These are phyloP conservation scores for Ferdinandea cuprea DNA, from an alignment of 2,888 invertebrate species.

Conservation along the genomic window DNA sequence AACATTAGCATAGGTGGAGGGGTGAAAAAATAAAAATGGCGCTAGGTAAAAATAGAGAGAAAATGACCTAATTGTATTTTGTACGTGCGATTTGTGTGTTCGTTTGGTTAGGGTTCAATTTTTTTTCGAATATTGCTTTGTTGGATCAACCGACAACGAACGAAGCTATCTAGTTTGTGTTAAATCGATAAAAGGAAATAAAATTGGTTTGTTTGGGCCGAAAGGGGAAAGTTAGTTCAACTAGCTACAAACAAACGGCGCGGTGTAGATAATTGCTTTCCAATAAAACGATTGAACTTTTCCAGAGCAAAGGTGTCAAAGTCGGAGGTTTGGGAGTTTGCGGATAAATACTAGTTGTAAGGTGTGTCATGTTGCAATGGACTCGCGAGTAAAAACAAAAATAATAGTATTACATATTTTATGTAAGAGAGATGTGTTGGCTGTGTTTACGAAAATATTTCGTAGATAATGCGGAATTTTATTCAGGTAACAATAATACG, in stretches of 20 bases:
- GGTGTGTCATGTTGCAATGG: too few relatives aligned
- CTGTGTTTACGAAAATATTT: too few relatives aligned
- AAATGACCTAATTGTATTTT: slow-evolving; percentile 38
- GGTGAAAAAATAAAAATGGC: slow-evolving; percentile 30
- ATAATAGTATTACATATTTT: too few relatives aligned
- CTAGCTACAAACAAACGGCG: too few relatives aligned
- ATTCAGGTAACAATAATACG: too few relatives aligned
- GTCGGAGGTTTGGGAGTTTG: too few relatives aligned
- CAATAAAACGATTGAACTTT: background rate
- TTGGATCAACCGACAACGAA: background rate
- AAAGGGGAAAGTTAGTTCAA: background rate
- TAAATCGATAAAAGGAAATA: slow-evolving; percentile 28
- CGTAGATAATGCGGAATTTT: too few relatives aligned
- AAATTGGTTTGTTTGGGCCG: background rate
- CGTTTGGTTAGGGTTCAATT: background rate
- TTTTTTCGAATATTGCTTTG: background rate
- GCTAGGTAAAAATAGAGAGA: background rate
- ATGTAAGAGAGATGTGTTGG: too few relatives aligned
- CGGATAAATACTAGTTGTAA: too few relatives aligned
- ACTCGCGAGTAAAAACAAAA: too few relatives aligned
- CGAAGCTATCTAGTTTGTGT: background rate
- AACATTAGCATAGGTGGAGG: background rate
- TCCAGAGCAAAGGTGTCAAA: too few relatives aligned
- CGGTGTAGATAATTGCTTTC: background rate
- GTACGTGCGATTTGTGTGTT: slow-evolving; percentile 3